phyloP scores from a whole-genome alignment of 2,888 invertebrate species.

The Leptura quadrifasciata region DNA sequence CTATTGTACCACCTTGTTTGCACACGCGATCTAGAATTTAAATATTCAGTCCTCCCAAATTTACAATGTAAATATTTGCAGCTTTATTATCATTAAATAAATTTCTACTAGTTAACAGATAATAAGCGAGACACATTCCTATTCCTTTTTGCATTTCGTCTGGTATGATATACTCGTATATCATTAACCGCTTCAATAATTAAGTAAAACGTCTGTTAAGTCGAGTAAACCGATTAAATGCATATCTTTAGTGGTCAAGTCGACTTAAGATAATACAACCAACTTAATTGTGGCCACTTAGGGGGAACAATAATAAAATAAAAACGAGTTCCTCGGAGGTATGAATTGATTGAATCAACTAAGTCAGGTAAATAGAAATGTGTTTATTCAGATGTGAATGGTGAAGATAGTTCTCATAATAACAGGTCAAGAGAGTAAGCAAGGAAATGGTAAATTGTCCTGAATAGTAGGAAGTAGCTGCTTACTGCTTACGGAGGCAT shows the following conservation, averaged over 20 bases:
- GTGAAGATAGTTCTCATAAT: slow-evolving; percentile 46
- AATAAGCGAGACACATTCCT: not conserved
- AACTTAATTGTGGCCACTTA: slow-evolving; percentile 31
- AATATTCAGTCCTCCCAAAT: too few relatives aligned
- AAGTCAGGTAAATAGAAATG: slow-evolving; percentile 54
- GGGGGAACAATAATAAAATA: slow-evolving; percentile 20
- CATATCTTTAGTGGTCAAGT: slow-evolving; percentile 16
- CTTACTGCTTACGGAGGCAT: not conserved
- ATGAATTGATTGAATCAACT: slow-evolving; percentile 56
- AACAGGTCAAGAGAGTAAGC: slow-evolving; percentile 48
- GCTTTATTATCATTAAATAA: not conserved
- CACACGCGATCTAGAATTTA: too few relatives aligned
- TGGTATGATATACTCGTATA: not conserved
- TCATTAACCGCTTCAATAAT: not conserved
- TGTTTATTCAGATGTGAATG: slow-evolving; percentile 54
- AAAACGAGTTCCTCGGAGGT: slow-evolving; percentile 53
- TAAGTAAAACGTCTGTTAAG: slow-evolving; percentile 23
- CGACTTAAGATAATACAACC: slow-evolving; percentile 17
- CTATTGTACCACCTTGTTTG: too few relatives aligned
- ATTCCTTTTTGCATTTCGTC: not conserved
- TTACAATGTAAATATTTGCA: not conserved
- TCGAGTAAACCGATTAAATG: slow-evolving; percentile 24
- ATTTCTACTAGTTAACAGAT: not conserved
- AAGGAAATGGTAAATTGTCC: slow-evolving; percentile 44
- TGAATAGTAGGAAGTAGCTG: slow-evolving; percentile 23